Evolutionary conservation across 1,140 invertebrate genomes (phyloP), one percentile per base, ranked within the genome.

Genomic region (Micrasema minimum): DNA sequence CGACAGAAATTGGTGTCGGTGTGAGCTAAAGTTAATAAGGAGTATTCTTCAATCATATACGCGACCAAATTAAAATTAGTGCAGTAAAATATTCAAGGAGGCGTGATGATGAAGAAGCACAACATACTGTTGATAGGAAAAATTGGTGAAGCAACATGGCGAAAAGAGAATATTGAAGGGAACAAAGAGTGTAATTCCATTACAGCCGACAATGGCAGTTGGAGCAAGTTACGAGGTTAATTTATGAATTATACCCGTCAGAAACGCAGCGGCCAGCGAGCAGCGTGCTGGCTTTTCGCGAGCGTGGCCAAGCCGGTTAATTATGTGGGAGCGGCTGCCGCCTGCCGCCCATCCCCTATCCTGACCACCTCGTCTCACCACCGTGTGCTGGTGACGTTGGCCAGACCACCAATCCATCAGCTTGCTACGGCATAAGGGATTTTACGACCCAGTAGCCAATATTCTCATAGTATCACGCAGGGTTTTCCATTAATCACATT

Each of bases 321-420:
- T 55, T 55, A 55, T 35, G 51, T n/a, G 22, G 12, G 12, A 7
- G 7, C 53, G n/a, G 53, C 26, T 57, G 26, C 53, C 53, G 53
- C 37, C 31, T 22, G 12, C 9, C 20, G 9, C 20, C 50, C 50
- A 23, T n/a, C 41, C 9, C 48, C 12, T 51, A 11, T 22, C 48
- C n/a, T n/a, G n/a, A 9, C 20, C 16, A 22, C 18, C 20, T 51
- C 4, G 48, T 12, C 16, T 16, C 48, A 4, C 18, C 12, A 18
- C 16, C 48, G 48, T 12, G 22, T 48, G 6, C 45, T 9, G 48
- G 22, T 16, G 22, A 22, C 18, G 50, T n/a, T n/a, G 1, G 26
- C 1, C 4, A 51, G 26, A 22, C 50, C n/a, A 18, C 5, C n/a
- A 20, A 18, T 3, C 14, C 22, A 18, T 4, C 12, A 3, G 22